A percentile compares a stretch with the other conserved stretches of the same genome.
These are phyloP conservation scores for Sphenopsis melanotis DNA, from an alignment of 2,797 vertebrate genomes.

Conservation along the genomic window DNA sequence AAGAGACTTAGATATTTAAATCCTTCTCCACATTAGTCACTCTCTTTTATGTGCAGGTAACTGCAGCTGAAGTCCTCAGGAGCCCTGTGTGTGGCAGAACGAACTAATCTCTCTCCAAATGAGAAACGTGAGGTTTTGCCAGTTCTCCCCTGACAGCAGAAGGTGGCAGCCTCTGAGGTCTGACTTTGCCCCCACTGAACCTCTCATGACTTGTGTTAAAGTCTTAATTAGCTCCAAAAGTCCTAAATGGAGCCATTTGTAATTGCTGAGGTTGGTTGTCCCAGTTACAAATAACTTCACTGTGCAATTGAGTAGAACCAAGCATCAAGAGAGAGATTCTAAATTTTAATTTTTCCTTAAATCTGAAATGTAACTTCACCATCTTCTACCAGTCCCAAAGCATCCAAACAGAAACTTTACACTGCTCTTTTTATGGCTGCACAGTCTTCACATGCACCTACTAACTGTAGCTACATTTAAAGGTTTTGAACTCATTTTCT, in stretches of 20 bases:
- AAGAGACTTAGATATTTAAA: conserved; percentile 62
- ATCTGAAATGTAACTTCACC: conserved; percentile 21
- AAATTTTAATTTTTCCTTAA: conserved; percentile 51
- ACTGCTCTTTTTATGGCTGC: neutral
- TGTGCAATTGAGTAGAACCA: neutral
- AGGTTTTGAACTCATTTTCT: neutral
- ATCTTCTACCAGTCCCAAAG: neutral
- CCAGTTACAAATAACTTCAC: conserved; percentile 16
- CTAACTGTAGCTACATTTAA: neutral
- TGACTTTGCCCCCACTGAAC: neutral
- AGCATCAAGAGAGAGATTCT: neutral
- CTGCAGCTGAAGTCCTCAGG: neutral
- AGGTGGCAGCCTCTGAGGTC: neutral
- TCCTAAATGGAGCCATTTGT: conserved; percentile 37
- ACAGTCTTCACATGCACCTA: neutral
- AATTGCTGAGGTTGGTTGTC: conserved; percentile 34
- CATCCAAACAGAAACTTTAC: neutral
- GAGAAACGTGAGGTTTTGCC: neutral
- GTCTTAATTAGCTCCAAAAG: conserved; percentile 7
- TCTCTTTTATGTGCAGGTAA: conserved; percentile 39
- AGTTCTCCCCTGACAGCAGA: neutral
- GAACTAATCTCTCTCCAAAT: neutral
- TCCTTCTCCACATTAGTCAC: neutral
- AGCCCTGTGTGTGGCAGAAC: neutral
- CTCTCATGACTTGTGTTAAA: neutral